These are phyloP conservation scores for Crotalus helleri DNA, from an alignment of 2,113 vertebrate genomes.

Conservation along the genomic window DNA sequence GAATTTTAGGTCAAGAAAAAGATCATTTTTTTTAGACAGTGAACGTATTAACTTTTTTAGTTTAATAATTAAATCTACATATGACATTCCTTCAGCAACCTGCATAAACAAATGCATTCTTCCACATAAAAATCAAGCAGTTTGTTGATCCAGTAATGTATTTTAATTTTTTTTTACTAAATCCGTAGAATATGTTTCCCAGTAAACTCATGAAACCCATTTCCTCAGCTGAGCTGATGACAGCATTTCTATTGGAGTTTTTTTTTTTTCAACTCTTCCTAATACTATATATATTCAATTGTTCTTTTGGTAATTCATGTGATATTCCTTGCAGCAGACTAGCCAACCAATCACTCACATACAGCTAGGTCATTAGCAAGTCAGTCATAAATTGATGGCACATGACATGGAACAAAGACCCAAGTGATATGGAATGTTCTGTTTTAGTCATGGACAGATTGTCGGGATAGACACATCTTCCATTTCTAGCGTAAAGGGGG, in stretches of 20 bases:
- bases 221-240: slow-evolving; percentile 20
- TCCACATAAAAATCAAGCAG: background rate
- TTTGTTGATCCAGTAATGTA: background rate
- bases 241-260: background rate
- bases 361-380: background rate
- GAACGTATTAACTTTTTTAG: background rate
- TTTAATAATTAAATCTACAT: background rate
- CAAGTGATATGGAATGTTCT: slow-evolving; percentile 63
- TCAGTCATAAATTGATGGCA: slow-evolving; percentile 59
- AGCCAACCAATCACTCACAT: background rate
- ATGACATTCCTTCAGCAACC: background rate
- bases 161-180: background rate
- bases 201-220: background rate
- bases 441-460: slow-evolving; percentile 46
- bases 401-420: slow-evolving; percentile 64
- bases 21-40: background rate
- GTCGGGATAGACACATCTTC: slow-evolving; percentile 60
- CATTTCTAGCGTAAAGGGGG: slow-evolving; percentile 23
- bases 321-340: slow-evolving; percentile 55
- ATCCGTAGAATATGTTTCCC: slow-evolving; percentile 2
- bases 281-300: slow-evolving; percentile 36
- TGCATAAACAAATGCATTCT: background rate
- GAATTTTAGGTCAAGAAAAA: background rate
- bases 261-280: slow-evolving; percentile 29
- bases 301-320: slow-evolving; percentile 53